Conservation (phyloP, 2,888 invertebrate species). For the Synergus gifuensis region DNA sequence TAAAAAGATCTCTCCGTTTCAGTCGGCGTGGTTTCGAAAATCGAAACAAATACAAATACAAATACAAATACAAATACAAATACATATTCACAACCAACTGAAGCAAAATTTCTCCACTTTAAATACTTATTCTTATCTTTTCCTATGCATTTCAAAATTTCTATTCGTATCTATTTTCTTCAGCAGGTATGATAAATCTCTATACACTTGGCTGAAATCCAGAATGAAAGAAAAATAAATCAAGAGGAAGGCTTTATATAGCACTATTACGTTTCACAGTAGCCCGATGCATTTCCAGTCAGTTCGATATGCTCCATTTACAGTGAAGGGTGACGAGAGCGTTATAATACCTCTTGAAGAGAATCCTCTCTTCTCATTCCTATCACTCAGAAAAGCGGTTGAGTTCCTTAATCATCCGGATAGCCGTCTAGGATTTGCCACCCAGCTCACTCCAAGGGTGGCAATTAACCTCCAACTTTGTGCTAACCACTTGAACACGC, state of each 20-base stretch:
- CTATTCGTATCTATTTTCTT: no score
- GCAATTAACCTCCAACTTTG: conserved; percentile 56
- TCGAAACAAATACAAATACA: no score
- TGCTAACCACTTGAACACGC: conserved; percentile 53
- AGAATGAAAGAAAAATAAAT: neutral
- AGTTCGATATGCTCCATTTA: neutral
- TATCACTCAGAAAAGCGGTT: conserved; percentile 31
- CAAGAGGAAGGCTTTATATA: neutral
- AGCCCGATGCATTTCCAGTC: conserved; percentile 1
- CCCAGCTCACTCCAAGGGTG: conserved; percentile 46
- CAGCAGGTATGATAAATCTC: neutral
- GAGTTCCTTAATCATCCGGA: conserved; percentile 55
- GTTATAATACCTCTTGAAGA: conserved; percentile 20
- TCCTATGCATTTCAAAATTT: no score
- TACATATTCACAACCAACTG: no score
- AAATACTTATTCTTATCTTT: no score
- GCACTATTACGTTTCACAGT: neutral
- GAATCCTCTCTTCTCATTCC: neutral
- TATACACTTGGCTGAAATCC: neutral
- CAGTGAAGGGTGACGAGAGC: neutral
- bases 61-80: no score
- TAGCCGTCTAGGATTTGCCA: conserved; percentile 52
- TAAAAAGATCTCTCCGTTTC: no score
- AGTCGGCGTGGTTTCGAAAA: no score
- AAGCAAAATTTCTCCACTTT: no score